A percentile compares a stretch with the other conserved stretches of the same genome.
These are phyloP conservation scores for Plectropomus leopardus DNA, from an alignment of 2,113 vertebrate genomes.

Conservation along the genomic window DNA sequence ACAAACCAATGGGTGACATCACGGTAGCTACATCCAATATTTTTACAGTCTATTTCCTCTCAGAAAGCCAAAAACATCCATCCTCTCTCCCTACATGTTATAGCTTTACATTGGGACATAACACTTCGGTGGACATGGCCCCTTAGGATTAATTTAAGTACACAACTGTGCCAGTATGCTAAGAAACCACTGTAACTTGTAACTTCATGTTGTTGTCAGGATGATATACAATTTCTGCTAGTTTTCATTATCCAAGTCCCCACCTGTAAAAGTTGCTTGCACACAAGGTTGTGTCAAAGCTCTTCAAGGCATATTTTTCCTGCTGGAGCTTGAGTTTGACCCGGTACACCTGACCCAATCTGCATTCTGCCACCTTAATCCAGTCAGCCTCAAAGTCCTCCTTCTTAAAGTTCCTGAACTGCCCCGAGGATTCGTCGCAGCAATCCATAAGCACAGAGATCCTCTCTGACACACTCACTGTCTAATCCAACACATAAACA, in stretches of 20 bases:
- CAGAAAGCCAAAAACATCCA: too few species aligned
- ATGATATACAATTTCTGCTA: background rate
- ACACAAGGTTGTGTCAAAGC: constrained; percentile 71
- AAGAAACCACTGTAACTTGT: background rate
- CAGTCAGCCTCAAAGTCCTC: constrained; percentile 89
- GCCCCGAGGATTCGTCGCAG: constrained; percentile 31
- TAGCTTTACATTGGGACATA: too few species aligned
- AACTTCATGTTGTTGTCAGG: background rate
- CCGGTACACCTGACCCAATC: constrained; percentile 88
- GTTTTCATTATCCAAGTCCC: background rate
- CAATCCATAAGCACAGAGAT: constrained; percentile 58
- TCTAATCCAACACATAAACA: constrained; percentile 56
- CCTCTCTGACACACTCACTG: constrained; percentile 25
- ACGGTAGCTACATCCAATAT: too few species aligned
- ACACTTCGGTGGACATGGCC: too few species aligned
- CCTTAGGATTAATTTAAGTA: background rate
- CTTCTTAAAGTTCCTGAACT: constrained; percentile 81
- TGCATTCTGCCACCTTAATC: constrained; percentile 84
- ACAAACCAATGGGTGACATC: too few species aligned
- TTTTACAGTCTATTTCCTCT: too few species aligned
- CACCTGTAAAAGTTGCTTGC: constrained; percentile 83
- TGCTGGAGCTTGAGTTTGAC: constrained; percentile 86
- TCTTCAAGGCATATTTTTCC: constrained; percentile 86
- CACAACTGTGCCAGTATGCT: background rate
- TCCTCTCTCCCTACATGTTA: too few species aligned